These are phyloP conservation scores for Peromyscus attwateri DNA, from an alignment of 2,797 vertebrate genomes.

Conservation along the genomic window DNA sequence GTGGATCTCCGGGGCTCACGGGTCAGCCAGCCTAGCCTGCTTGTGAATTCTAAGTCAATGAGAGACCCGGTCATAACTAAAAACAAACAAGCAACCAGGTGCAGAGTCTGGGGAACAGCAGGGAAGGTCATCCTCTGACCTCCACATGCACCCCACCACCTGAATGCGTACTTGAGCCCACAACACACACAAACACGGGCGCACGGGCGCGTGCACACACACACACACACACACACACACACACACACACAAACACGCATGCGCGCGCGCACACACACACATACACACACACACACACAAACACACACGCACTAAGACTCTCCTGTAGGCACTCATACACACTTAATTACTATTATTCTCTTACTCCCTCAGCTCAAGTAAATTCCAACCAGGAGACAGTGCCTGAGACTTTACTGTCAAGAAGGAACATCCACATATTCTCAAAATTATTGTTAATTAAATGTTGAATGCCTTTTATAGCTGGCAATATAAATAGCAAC, in stretches of 20 bases:
- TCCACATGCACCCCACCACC: not conserved
- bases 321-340: not conserved
- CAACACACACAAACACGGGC: no score
- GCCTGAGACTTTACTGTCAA: not conserved
- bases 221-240: not conserved
- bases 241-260: no score
- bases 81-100: no score
- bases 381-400: rapidly evolving
- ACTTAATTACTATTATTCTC: rapidly evolving
- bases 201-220: no score
- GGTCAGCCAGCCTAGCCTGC: not conserved
- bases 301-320: not conserved
- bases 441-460: constrained; percentile 58
- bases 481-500: not conserved
- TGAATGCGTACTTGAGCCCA: not conserved
- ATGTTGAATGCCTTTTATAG: constrained; percentile 39
- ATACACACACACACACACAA: not conserved
- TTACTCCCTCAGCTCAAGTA: rapidly evolving
- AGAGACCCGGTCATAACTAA: not conserved
- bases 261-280: no score
- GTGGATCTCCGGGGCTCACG: not conserved
- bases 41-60: not conserved
- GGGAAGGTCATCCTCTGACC: not conserved
- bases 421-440: not conserved
- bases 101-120: no score